Evolutionary conservation across 2,888 invertebrate genomes (phyloP).

Genomic region (Sesamia inferens): DNA sequence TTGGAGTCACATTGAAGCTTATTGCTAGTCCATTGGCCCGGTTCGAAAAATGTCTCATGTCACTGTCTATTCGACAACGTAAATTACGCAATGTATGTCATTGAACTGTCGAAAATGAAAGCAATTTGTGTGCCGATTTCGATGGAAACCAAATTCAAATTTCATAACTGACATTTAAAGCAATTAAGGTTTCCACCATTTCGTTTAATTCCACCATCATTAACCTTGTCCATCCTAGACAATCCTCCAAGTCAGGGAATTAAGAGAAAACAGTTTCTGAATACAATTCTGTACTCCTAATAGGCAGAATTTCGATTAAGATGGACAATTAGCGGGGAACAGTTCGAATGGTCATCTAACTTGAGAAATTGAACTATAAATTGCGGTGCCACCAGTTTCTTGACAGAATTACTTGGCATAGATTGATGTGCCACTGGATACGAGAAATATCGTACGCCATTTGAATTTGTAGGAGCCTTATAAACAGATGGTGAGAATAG

Average conservation of each 20-base stretch:
- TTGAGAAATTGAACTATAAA: constrained; percentile 79
- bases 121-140: not conserved
- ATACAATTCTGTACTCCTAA: constrained; percentile 46
- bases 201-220: constrained; percentile 35
- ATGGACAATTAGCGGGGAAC: constrained; percentile 62
- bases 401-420: constrained; percentile 81
- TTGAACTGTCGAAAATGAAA: not conserved
- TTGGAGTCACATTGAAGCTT: too few species aligned
- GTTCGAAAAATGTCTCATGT: too few species aligned
- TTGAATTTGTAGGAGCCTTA: constrained; percentile 76
- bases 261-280: constrained; percentile 52
- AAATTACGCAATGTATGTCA: not conserved
- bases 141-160: constrained; percentile 1
- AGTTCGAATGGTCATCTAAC: constrained; percentile 69
- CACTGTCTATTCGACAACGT: too few species aligned
- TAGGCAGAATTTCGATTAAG: constrained; percentile 62
- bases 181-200: constrained; percentile 24
- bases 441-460: constrained; percentile 76
- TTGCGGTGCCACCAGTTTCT: constrained; percentile 72
- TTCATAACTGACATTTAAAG: constrained; percentile 23
- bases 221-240: constrained; percentile 35
- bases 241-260: constrained; percentile 38
- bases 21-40: too few species aligned
- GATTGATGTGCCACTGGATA: constrained; percentile 83
- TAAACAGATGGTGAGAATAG: constrained; percentile 66